These are phyloP conservation scores for Lumbricus terrestris DNA, from an alignment of 2,888 invertebrate genomes.

Conservation along the genomic window DNA sequence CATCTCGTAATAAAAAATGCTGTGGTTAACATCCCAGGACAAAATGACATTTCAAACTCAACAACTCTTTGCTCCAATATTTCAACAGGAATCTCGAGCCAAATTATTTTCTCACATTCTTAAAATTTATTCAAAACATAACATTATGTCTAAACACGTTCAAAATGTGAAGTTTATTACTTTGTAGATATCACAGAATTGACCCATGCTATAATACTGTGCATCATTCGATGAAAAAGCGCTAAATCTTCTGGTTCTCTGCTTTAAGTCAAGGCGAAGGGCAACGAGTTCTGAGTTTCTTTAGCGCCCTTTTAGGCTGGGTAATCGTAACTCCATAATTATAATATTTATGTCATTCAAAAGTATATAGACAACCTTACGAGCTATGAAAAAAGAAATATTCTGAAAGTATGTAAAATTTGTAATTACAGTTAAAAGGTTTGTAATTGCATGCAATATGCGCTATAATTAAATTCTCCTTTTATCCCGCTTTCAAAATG, in stretches of 20 bases:
- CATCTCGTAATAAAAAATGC: neutral
- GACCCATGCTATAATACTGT: no score
- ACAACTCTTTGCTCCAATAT: neutral
- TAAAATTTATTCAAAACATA: constrained; percentile 3
- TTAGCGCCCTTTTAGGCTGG: no score
- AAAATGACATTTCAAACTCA: neutral
- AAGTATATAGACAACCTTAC: no score
- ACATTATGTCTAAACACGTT: neutral
- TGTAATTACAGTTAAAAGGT: no score
- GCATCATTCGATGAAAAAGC: constrained; percentile 3
- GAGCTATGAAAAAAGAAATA: no score
- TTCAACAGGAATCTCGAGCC: neutral
- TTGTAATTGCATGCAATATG: no score
- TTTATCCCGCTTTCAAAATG: no score
- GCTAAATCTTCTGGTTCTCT: constrained; percentile 3
- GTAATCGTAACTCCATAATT: no score
- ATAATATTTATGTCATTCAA: no score
- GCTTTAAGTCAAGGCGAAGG: neutral
- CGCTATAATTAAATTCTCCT: no score
- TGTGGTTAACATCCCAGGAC: neutral
- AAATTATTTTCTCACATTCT: neutral
- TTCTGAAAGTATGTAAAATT: no score
- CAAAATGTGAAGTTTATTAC: neutral
- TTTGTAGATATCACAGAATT: neutral
- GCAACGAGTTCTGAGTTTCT: neutral